A percentile compares a stretch with the other conserved stretches of the same genome.
phyloP scores from a whole-genome alignment of 2,113 vertebrate species.

The Petrocephalus microphthalmus region DNA sequence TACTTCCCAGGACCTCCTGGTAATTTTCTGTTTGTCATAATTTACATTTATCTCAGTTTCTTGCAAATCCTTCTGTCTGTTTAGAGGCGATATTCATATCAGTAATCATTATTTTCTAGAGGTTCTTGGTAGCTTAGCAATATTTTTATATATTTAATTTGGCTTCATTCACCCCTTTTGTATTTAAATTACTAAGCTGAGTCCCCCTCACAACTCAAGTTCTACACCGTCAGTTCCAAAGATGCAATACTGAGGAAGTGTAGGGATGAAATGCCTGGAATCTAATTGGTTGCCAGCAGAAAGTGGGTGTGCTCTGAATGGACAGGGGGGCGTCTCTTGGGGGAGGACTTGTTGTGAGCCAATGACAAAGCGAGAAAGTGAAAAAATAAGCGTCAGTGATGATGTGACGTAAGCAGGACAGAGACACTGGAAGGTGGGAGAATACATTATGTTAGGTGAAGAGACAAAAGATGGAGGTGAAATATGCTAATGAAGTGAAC shows the following conservation, averaged over 20 bases:
- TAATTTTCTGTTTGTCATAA: conserved; percentile 19
- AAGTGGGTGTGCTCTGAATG: not conserved
- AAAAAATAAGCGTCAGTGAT: not conserved
- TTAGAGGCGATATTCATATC: conserved; percentile 21
- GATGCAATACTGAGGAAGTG: conserved; percentile 24
- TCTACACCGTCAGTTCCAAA: not conserved
- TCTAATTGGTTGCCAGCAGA: not conserved
- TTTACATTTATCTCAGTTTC: conserved; percentile 17
- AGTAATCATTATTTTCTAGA: conserved; percentile 22
- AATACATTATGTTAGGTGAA: not conserved
- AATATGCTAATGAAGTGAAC: not conserved
- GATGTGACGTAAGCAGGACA: not conserved
- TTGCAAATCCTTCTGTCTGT: conserved; percentile 14
- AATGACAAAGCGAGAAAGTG: not conserved
- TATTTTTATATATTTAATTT: not conserved
- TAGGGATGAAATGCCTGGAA: conserved; percentile 30
- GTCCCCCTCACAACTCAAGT: not conserved
- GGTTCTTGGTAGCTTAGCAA: conserved; percentile 30
- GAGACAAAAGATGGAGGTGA: not conserved
- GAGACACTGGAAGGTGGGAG: not conserved
- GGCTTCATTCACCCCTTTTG: too few relatives aligned
- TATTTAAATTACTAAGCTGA: too few relatives aligned
- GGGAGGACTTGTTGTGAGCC: not conserved
- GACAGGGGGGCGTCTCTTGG: not conserved
- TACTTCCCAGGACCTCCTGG: conserved; percentile 21